Base-by-base conservation (phyloP, 2,797 vertebrate species). In the Arctocebus calabarensis region DNA sequence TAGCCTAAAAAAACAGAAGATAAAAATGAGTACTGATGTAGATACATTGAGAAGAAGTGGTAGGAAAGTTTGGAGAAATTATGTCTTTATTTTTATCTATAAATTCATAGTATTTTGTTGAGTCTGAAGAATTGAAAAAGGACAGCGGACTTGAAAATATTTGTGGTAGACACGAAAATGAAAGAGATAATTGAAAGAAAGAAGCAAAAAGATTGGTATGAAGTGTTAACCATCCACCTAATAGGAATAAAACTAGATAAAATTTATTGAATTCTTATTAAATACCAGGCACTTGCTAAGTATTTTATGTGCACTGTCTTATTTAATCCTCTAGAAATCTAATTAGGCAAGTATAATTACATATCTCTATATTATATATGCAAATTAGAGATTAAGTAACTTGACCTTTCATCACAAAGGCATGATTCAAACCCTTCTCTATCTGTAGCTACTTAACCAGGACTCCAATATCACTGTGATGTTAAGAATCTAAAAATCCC, bases 261-360 rank as follows among this genome's bases (percentile, higher is more conserved):
- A 93, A 96, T 96, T 52, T 96, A 96, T 90, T 96, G 90, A 95
- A 83, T 92, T 94, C 82, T 88, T 95, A 86, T 86, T 95, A 94
- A 83, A 29, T 94, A 78, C 75, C 55, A 66, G 34, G 20, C 55
- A 79, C 3, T 79, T 70, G 79, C 57, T 79, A 34, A 45, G 73
- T 37, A 88, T 92, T 96, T 97, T 93, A 96, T 92, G 91, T 52
- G 62, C 64, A 95, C 79, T 92, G 84, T 95, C 25, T 95, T 70
- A 91, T 93, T 94, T 92, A 96, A 92, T 92, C 75, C 68, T 74
- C 83, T 92, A 92, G 61, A 82, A 37, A 64, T 88, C 93, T 94
- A 97, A 95, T 96, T 94, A 95, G 37, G 19, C 29, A 70, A 94
- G 27, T 61, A 94, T 94, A 95, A 97, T 88, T 95, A 90, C 68